phyloP scores from a whole-genome alignment of 2,113 vertebrate genomes.

The Salminus brasiliensis region DNA sequence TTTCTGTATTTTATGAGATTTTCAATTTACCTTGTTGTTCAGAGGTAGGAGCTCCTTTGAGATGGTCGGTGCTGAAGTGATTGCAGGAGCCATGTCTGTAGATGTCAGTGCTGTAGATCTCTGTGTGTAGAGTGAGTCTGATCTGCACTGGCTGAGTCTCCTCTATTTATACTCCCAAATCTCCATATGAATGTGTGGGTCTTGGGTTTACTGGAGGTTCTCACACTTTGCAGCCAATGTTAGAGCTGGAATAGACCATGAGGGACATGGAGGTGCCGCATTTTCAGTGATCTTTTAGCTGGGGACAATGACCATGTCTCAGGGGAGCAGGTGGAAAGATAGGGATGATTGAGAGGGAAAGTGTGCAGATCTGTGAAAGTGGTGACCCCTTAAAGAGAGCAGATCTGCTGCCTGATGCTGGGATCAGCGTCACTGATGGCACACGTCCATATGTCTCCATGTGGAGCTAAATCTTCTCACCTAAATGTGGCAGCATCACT shows the following conservation, averaged over 20 bases:
- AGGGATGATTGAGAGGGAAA: constrained; percentile 37
- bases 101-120: constrained; percentile 65
- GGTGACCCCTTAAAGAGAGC: constrained; percentile 48
- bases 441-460: constrained; percentile 9
- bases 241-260: constrained; percentile 51
- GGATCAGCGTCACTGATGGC: constrained; percentile 34
- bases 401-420: constrained; percentile 40
- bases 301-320: constrained; percentile 65
- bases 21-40: constrained; percentile 68
- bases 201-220: constrained; percentile 67
- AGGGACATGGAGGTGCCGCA: constrained; percentile 44
- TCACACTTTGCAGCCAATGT: constrained; percentile 75
- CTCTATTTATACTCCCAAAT: constrained; percentile 73
- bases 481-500: no score
- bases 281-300: constrained; percentile 34
- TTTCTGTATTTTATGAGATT: background rate
- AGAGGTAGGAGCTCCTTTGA: constrained; percentile 63
- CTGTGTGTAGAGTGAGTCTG: constrained; percentile 64
- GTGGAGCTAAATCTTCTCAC: no score
- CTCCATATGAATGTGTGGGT: constrained; percentile 77
- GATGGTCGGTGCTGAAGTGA: constrained; percentile 57
- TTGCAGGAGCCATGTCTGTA: constrained; percentile 69
- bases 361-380: constrained; percentile 53
- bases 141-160: constrained; percentile 61
- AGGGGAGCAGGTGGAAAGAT: constrained; percentile 69